Evolutionary conservation across 2,888 invertebrate species (phyloP).

Genomic region (Drosophila affinis): DNA sequence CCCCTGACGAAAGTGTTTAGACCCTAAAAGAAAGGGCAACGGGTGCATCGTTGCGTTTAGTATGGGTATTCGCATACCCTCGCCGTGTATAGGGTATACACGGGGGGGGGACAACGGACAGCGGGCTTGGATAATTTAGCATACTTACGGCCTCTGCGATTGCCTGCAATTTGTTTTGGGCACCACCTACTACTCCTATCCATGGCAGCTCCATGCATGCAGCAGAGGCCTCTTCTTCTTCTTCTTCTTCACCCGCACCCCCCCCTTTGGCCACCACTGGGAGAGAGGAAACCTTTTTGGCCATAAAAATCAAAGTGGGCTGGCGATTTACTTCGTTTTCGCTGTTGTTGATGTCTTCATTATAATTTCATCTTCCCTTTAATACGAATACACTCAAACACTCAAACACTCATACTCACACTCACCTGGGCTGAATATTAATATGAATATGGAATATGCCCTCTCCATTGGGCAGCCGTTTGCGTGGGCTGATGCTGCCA

Average conservation of each 20-base stretch:
- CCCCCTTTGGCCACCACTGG: background rate
- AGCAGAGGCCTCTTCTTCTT: slow-evolving; percentile 21
- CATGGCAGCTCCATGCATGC: slow-evolving; percentile 6
- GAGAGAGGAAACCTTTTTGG: slow-evolving; percentile 28
- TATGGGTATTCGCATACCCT: background rate
- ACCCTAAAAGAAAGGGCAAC: too few species aligned
- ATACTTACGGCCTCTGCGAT: slow-evolving; percentile 71
- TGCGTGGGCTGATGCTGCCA: slow-evolving; percentile 52
- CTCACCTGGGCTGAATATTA: slow-evolving; percentile 17
- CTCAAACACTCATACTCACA: background rate
- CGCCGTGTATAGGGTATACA: slow-evolving; percentile 45
- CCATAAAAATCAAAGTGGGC: slow-evolving; percentile 79
- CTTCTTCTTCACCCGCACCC: slow-evolving; percentile 10
- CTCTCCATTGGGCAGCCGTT: slow-evolving; percentile 55
- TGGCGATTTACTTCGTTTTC: slow-evolving; percentile 71
- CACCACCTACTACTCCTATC: slow-evolving; percentile 69
- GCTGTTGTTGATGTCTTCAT: slow-evolving; percentile 77
- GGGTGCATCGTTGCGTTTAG: too few species aligned
- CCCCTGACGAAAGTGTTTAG: too few species aligned
- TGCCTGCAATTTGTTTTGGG: slow-evolving; percentile 76
- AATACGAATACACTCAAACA: slow-evolving; percentile 20
- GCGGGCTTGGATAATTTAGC: slow-evolving; percentile 70
- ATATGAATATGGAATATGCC: slow-evolving; percentile 18
- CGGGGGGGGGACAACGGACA: slow-evolving; percentile 67
- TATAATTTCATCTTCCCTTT: slow-evolving; percentile 71